Evolutionary conservation across 2,888 invertebrate genomes (phyloP).

Genomic region (Schizotus pectinicornis): DNA sequence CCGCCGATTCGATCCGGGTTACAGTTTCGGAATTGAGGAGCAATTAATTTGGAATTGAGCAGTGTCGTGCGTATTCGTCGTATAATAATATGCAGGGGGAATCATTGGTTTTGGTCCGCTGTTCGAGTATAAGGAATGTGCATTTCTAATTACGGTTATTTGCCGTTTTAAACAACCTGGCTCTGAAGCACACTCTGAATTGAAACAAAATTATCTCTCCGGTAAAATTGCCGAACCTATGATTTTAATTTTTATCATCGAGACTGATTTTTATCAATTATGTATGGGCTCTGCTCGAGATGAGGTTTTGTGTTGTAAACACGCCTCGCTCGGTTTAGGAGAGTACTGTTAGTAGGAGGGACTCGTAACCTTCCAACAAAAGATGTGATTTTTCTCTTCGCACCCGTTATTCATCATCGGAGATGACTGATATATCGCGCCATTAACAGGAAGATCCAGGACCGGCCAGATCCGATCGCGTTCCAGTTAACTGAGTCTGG

Average conservation of each 20-base stretch:
- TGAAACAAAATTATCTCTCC: slow-evolving; percentile 15
- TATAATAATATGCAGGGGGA: slow-evolving; percentile 21
- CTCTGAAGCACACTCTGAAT: slow-evolving; percentile 16
- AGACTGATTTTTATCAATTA: slow-evolving; percentile 28
- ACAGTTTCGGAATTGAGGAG: too few relatives aligned
- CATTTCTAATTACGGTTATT: slow-evolving; percentile 32
- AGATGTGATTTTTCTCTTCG: slow-evolving; percentile 4
- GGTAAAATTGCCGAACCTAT: slow-evolving; percentile 5
- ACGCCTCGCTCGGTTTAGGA: slow-evolving; percentile 1
- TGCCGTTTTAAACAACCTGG: slow-evolving; percentile 5
- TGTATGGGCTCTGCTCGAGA: slow-evolving; percentile 10
- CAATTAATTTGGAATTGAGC: slow-evolving; percentile 13
- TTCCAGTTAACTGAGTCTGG: slow-evolving; percentile 7
- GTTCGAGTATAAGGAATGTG: slow-evolving; percentile 20
- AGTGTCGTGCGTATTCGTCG: slow-evolving; percentile 5
- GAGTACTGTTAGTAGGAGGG: slow-evolving; percentile 24
- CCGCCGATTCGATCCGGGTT: too few relatives aligned
- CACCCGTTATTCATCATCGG: not conserved
- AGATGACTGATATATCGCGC: not conserved
- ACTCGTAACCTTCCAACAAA: slow-evolving; percentile 17
- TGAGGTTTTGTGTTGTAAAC: not conserved
- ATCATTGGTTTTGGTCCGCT: slow-evolving; percentile 21
- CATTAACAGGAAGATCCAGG: too few relatives aligned
- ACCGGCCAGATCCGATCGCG: not conserved
- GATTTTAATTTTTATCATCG: slow-evolving; percentile 27